Conservation (phyloP, 2,113 vertebrate genomes). For the Actenoides hombroni region DNA sequence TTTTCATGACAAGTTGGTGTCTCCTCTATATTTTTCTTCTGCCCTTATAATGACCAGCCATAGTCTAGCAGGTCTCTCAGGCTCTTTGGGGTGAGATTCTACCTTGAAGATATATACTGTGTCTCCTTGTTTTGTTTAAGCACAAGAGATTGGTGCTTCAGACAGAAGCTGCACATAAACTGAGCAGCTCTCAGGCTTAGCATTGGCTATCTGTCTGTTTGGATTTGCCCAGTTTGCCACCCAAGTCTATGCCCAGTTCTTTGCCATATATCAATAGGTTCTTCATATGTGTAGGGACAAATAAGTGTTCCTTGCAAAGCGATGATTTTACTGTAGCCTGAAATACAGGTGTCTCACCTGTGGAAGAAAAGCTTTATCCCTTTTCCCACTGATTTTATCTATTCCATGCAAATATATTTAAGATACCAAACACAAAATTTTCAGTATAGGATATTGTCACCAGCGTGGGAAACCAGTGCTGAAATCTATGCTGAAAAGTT, state of each 20-base stretch:
- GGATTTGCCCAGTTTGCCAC: neutral
- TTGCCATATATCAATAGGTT: neutral
- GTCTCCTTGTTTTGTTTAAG: neutral
- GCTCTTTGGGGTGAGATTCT: neutral
- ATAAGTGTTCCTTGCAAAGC: neutral
- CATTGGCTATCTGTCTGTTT: neutral
- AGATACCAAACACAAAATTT: neutral
- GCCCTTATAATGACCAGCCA: neutral
- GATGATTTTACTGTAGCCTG: neutral
- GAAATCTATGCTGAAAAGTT: neutral
- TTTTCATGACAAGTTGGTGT: neutral
- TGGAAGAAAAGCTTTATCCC: neutral
- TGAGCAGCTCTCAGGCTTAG: neutral
- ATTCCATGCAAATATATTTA: neutral
- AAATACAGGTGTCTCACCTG: neutral
- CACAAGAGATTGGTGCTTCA: neutral
- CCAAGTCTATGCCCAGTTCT: neutral
- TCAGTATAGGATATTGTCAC: fast-evolving
- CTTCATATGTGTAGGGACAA: neutral
- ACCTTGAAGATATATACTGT: neutral
- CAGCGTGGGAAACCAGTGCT: neutral
- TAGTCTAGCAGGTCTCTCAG: neutral
- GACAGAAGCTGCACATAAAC: neutral
- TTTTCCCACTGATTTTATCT: neutral
- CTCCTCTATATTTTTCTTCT: neutral